These are phyloP conservation scores for Dendroctonus valens DNA, from an alignment of 1,140 invertebrate species.

Conservation along the genomic window DNA sequence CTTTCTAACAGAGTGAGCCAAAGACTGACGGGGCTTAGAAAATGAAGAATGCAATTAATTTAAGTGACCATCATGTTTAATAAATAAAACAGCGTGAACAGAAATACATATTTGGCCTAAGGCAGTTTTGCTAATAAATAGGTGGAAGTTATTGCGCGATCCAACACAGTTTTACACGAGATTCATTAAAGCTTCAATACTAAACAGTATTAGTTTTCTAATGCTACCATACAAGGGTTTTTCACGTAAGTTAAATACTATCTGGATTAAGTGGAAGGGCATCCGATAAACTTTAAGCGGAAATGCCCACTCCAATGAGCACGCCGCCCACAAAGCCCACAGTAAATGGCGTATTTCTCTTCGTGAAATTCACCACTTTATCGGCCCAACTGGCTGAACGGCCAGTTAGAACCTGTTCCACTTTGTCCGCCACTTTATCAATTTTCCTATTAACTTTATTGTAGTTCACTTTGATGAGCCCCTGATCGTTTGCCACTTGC, in stretches of 20 bases:
- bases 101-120: no score
- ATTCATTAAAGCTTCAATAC: no score
- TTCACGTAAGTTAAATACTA: background rate
- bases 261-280: background rate
- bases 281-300: constrained; percentile 1
- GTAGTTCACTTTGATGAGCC: constrained; percentile 91
- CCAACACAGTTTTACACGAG: no score
- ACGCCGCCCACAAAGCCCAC: constrained; percentile 83
- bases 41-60: no score
- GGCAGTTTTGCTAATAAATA: no score
- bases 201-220: background rate
- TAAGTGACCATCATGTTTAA: no score
- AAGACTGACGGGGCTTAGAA: no score
- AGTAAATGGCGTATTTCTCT: constrained; percentile 72
- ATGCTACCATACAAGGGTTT: background rate
- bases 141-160: no score
- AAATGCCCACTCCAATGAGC: constrained; percentile 55
- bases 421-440: constrained; percentile 61
- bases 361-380: constrained; percentile 63
- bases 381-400: constrained; percentile 54
- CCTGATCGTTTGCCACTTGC: constrained; percentile 85
- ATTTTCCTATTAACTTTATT: constrained; percentile 76
- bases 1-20: no score
- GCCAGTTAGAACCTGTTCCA: constrained; percentile 73
- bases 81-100: no score